Evolutionary conservation across 2,797 vertebrate species (phyloP).

Genomic region (Diplodus puntazzo): DNA sequence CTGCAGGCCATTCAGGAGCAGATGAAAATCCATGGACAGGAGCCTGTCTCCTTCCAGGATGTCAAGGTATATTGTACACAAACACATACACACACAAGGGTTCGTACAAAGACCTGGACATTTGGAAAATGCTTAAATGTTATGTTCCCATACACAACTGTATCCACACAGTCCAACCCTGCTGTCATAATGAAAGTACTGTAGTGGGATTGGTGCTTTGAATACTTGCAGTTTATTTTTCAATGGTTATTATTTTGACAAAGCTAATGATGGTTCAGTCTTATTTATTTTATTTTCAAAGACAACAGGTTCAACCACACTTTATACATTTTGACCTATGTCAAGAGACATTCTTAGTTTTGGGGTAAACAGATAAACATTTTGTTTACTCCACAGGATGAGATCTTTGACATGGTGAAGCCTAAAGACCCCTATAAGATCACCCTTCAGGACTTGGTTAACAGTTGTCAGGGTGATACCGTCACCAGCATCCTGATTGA

Average conservation of each 20-base stretch:
- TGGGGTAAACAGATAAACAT: neutral
- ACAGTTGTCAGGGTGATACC: conserved; percentile 97
- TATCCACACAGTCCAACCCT: neutral
- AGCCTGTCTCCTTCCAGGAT: conserved; percentile 97
- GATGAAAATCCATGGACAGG: conserved; percentile 98
- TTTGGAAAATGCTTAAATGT: no score
- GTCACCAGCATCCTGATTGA: conserved; percentile 98
- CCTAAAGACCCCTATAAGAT: conserved; percentile 96
- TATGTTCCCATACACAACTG: neutral
- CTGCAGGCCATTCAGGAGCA: conserved; percentile 97
- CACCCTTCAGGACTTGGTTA: conserved; percentile 97
- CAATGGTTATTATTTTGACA: no score
- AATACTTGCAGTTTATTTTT: neutral
- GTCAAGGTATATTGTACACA: conserved; percentile 88
- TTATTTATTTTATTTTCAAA: neutral
- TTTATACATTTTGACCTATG: neutral
- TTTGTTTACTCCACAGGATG: conserved; percentile 86
- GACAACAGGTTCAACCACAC: neutral
- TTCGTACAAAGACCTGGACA: no score
- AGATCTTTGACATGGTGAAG: conserved; percentile 99
- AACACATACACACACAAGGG: neutral
- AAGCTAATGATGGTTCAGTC: neutral
- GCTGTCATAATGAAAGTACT: neutral
- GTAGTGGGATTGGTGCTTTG: accelerated
- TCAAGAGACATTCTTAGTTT: neutral